phyloP scores from a whole-genome alignment of 2,888 invertebrate species.

The Nipponacmea schrenckii region DNA sequence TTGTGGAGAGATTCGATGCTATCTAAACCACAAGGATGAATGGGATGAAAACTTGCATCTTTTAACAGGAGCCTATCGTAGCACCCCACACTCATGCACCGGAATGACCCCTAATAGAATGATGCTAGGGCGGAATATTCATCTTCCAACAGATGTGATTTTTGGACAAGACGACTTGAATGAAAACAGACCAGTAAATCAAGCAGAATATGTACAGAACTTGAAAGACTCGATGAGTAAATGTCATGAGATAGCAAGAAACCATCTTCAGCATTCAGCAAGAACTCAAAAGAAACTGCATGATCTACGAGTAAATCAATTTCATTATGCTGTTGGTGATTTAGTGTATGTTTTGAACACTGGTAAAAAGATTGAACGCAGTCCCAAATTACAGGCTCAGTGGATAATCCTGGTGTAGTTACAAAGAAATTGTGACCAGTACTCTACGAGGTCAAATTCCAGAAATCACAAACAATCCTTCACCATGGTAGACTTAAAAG shows the following conservation, averaged over 20 bases:
- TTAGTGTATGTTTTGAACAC: conserved; percentile 7
- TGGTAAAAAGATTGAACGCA: conserved; percentile 7
- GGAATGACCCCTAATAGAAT: conserved; percentile 29
- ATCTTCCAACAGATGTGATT: conserved; percentile 26
- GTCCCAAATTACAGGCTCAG: conserved; percentile 18
- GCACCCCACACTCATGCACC: conserved; percentile 28
- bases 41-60: conserved; percentile 35
- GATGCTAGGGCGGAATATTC: conserved; percentile 30
- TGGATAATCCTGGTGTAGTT: conserved; percentile 15
- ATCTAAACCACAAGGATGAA: conserved; percentile 30
- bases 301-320: neutral
- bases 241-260: neutral
- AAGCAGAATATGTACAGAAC: neutral
- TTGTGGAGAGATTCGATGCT: conserved; percentile 28
- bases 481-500: neutral
- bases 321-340: neutral
- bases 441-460: neutral
- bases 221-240: neutral
- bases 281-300: neutral
- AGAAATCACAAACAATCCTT: neutral
- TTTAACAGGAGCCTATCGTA: conserved; percentile 33
- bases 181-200: too few relatives aligned
- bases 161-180: too few relatives aligned
- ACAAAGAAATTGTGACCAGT: conserved; percentile 7
- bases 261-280: neutral